Evolutionary conservation across 23 tunicate species (phyloP).

Genomic region (Styela clava): DNA sequence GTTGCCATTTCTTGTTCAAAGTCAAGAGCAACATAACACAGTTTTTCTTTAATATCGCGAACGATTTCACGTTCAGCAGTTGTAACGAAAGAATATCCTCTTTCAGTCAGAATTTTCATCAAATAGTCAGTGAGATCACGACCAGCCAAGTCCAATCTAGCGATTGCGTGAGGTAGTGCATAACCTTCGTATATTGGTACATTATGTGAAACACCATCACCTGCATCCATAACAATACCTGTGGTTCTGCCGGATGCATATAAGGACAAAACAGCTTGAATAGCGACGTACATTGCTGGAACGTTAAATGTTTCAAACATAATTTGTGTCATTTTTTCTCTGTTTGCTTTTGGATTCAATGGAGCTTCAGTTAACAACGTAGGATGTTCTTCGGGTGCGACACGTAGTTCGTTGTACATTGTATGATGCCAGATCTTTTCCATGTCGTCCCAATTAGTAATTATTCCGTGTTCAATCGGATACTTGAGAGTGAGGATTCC

Average conservation of each 20-base stretch:
- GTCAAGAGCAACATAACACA: slow-evolving; percentile 71
- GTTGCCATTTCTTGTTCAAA: slow-evolving; percentile 76
- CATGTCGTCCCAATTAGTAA: background rate
- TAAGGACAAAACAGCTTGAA: slow-evolving; percentile 36
- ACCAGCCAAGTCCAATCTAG: slow-evolving; percentile 83
- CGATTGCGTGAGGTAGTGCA: slow-evolving; percentile 90
- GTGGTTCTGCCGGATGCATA: slow-evolving; percentile 7
- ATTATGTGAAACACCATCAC: slow-evolving; percentile 96
- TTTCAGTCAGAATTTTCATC: slow-evolving; percentile 79
- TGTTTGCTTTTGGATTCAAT: slow-evolving; percentile 6
- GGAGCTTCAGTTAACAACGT: background rate
- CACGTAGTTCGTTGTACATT: slow-evolving; percentile 29
- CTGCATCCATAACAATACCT: slow-evolving; percentile 75
- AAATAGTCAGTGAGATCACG: slow-evolving; percentile 81
- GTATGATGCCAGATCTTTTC: background rate
- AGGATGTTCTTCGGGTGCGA: slow-evolving; percentile 14
- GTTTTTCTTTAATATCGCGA: slow-evolving; percentile 80
- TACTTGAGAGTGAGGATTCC: slow-evolving; percentile 59
- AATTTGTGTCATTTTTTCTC: slow-evolving; percentile 93
- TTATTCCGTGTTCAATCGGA: slow-evolving; percentile 53
- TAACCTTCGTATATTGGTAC: slow-evolving; percentile 97
- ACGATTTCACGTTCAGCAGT: slow-evolving; percentile 79
- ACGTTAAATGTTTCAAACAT: slow-evolving; percentile 94
- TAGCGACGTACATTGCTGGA: slow-evolving; percentile 87
- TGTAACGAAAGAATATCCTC: slow-evolving; percentile 49